A percentile compares a stretch with the other conserved stretches of the same genome.
Evolutionary conservation across 2,113 vertebrate species (phyloP).

Genomic region (Sylvilagus bachmani): DNA sequence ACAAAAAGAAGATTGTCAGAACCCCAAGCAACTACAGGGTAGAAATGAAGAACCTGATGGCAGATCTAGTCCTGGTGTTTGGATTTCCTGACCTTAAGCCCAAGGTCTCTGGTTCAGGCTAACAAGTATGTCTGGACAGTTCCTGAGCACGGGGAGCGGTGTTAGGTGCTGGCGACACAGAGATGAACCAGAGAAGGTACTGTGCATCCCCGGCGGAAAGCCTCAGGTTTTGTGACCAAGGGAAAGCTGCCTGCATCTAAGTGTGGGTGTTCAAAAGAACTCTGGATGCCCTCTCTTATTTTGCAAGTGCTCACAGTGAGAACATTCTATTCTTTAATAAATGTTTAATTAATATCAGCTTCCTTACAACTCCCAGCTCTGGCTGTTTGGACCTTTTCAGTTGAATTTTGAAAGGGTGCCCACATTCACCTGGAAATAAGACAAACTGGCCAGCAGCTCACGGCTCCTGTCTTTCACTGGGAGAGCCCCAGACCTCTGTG

Average conservation of each 20-base stretch:
- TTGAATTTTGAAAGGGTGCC: constrained; percentile 38
- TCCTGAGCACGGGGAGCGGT: neutral
- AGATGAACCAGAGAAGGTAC: neutral
- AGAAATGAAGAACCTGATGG: neutral
- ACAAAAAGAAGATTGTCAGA: constrained; percentile 58
- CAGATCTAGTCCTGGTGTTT: neutral
- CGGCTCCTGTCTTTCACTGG: neutral
- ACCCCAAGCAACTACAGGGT: neutral
- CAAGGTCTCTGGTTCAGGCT: neutral
- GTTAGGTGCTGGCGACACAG: neutral
- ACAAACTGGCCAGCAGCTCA: neutral
- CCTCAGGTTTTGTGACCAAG: constrained; percentile 17
- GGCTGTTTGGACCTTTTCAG: neutral
- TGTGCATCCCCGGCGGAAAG: neutral
- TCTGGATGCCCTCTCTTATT: constrained; percentile 13
- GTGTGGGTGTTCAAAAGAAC: neutral
- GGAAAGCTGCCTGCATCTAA: neutral
- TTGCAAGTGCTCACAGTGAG: constrained; percentile 41
- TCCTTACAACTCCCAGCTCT: neutral
- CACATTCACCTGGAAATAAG: constrained; percentile 39
- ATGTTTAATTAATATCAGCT: neutral
- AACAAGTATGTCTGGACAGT: neutral
- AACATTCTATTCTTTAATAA: constrained; percentile 37
- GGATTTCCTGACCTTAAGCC: neutral
- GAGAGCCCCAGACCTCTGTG: neutral